Base-by-base conservation (phyloP, 2,888 invertebrate genomes). In the Phengaris alcon region DNA sequence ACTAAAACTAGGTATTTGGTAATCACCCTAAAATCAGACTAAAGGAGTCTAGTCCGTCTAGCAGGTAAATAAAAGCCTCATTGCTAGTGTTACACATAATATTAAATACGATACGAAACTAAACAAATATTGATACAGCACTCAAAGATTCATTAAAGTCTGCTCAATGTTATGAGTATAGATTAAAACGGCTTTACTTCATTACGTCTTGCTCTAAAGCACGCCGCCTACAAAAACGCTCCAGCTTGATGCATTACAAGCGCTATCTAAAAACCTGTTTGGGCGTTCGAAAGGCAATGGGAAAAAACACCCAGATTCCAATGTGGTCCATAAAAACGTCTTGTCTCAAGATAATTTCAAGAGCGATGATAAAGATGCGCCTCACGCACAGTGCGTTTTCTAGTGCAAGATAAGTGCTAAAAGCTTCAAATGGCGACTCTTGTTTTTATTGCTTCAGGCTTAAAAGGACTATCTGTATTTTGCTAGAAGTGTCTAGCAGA, bases 241-340 rank as follows among this genome's bases (percentile, higher is more conserved):
- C 83, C 87, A 85, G 84, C 86, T 88, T 93, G 93, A 93, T 93
- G 91, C 92, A 93, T 93, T 93, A 89, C 91, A 89, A 88, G 88
- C 90, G 90, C 91, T 93, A 92, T 92, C 93, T 91, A 89, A 92
- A 91, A 93, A 93, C 93, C 92, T 87, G 93, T 93, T 93, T 89
- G 87, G 90, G 87, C 86, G 86, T 88, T 86, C 87, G 87, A 89
- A 87, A 88, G 88, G 87, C 85, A 86, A 88, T 90, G 90, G 89
- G 88, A 88, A 92, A 93, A 92, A 90, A 85, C 84, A 87, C 84
- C 89, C 89, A 91, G 91, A 93, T 93, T 93, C 93, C 93, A 86
- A 90, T 87, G 91, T 88, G 87, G 87, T 87, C 90, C 90, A 91
- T 91, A 93, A 93, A 93, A 93, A 93, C 90, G 85, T 88, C 84